Percentiles rank a stretch among this genome's conserved stretches.
Conservation (phyloP, 2,113 vertebrate species). For the Ochotona curzoniae region DNA sequence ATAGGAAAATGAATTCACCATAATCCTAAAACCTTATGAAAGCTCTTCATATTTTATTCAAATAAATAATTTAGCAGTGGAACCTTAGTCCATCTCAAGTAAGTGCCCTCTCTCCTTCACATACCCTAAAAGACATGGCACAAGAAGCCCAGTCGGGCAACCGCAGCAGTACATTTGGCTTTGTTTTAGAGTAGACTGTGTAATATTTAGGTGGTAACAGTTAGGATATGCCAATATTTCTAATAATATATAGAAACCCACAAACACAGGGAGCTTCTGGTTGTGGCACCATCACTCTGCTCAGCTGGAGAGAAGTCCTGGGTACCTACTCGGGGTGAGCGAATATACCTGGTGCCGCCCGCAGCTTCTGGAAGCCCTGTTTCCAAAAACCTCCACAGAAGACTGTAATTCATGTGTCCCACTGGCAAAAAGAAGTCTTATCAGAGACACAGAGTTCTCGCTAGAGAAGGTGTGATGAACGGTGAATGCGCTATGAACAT, state of each 20-base stretch:
- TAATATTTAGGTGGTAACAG: not conserved
- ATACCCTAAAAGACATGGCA: rapidly evolving
- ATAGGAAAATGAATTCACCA: not conserved
- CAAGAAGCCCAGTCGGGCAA: not conserved
- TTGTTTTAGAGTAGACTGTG: not conserved
- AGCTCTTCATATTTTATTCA: not conserved
- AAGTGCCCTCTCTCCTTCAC: rapidly evolving
- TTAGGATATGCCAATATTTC: not conserved
- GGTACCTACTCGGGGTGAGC: too few species aligned
- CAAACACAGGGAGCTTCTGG: not conserved
- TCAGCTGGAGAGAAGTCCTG: rapidly evolving
- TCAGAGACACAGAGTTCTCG: not conserved
- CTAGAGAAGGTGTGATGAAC: not conserved
- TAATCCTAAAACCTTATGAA: slow-evolving; percentile 14
- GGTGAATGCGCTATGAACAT: too few species aligned
- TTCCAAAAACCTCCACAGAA: not conserved
- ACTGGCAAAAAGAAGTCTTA: not conserved
- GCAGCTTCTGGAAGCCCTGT: not conserved
- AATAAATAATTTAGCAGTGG: not conserved
- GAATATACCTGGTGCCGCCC: rapidly evolving
- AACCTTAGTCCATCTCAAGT: too few species aligned
- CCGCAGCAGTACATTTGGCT: not conserved
- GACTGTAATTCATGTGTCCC: not conserved
- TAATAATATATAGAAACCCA: not conserved
- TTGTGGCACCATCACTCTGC: not conserved